Evolutionary conservation across 2,113 vertebrate species (phyloP).

Genomic region (Grus americana): DNA sequence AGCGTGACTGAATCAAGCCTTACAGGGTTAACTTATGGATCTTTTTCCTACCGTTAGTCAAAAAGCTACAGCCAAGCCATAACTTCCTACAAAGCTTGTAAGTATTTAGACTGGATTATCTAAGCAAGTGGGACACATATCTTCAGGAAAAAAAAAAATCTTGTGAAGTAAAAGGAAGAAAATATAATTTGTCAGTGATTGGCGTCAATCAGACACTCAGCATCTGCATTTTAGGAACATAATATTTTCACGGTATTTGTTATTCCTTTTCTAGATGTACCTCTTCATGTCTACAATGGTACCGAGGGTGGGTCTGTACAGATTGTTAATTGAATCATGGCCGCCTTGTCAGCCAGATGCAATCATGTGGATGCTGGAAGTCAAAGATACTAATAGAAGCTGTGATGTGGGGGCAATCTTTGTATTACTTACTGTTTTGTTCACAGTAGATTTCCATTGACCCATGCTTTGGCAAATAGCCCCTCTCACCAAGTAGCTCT

Average conservation of each 20-base stretch:
- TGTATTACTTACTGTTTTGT: background rate
- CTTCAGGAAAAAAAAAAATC: background rate
- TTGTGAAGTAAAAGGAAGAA: background rate
- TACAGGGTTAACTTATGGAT: background rate
- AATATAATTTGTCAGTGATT: background rate
- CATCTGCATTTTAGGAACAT: background rate
- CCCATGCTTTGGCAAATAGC: background rate
- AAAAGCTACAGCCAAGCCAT: background rate
- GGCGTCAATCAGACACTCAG: background rate
- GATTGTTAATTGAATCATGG: background rate
- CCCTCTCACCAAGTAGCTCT: background rate
- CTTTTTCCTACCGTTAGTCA: background rate
- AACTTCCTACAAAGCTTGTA: background rate
- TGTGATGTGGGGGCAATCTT: background rate
- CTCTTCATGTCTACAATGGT: background rate
- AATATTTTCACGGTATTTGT: background rate
- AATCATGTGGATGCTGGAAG: background rate
- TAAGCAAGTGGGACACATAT: background rate
- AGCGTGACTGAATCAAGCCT: background rate
- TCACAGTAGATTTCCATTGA: background rate
- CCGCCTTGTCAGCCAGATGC: background rate
- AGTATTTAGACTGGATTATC: background rate
- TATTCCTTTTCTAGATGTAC: background rate
- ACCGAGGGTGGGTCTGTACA: background rate
- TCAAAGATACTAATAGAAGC: background rate